Evolutionary conservation across 2,888 invertebrate genomes (phyloP), one percentile per base, ranked within the genome.

Genomic region (Andrena praecox): DNA sequence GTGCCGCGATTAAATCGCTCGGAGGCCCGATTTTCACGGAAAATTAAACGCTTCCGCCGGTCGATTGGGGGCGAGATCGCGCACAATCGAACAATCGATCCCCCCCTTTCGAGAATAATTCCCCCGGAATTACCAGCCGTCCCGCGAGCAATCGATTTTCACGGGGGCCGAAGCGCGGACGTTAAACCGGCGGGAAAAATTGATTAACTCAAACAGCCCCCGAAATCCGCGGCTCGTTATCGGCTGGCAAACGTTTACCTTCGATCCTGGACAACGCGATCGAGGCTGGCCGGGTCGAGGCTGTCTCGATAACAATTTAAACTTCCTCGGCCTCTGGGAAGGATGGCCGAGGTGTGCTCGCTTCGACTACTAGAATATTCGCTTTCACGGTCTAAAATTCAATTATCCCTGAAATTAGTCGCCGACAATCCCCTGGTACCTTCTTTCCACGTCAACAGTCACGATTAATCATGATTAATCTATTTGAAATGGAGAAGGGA

Each of bases 161-260:
- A 56, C 12, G 4, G 20, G 4, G 54, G 10, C 3, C 54, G 24
- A 10, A 8, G 24, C 10, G 27, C 8, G 50, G 27, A 24, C 7
- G 48, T 24, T 48, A 20, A 48, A 66, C 16, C 16, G 48, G 24
- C 12, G 27, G 24, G 35, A 67, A 52, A 27, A 50, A 52, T 67
- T 50, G 35, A 42, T 35, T 48, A 27, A 48, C 12, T 66, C 27
- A 66, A 66, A 27, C 27, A 48, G 24, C 48, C 29, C 2, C 62
- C 16, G 27, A 20, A 48, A 27, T 67, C 67, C 33, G 31, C 70
- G 72, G 29, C 69, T 74, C 70, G 54, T 60, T 69, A 82, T 69
- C 60, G 29, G 33, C n/a, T 2, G 27, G 63, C 68, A 68, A 80
- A 80, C 62, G 77, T 80, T 80, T 80, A 24, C 50, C 27, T 68